Evolutionary conservation across 2,797 vertebrate genomes (phyloP).

Genomic region (Alfaro cultratus): DNA sequence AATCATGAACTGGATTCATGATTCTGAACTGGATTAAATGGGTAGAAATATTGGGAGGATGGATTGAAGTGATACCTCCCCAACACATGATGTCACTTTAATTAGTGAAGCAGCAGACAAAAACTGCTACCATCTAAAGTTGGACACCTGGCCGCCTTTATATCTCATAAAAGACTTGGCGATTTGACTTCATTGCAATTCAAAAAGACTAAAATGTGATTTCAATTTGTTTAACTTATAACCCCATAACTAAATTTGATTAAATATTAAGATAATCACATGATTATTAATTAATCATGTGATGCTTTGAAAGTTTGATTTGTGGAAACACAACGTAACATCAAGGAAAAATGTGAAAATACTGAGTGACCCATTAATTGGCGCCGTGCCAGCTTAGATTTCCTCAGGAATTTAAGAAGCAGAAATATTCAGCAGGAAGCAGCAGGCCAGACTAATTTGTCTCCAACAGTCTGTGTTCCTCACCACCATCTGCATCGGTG

Average conservation of each 20-base stretch:
- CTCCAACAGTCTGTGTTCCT: conserved; percentile 12
- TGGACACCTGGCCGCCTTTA: background rate
- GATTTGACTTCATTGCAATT: background rate
- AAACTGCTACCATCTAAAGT: background rate
- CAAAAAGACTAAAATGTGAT: background rate
- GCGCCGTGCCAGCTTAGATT: background rate
- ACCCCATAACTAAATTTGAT: background rate
- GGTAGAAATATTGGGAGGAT: background rate
- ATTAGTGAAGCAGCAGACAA: background rate
- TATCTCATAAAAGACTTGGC: background rate
- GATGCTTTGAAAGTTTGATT: background rate
- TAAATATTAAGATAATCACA: background rate
- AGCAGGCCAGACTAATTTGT: conserved; percentile 13
- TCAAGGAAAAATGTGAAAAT: background rate
- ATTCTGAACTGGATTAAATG: background rate
- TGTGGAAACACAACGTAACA: background rate
- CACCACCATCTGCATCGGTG: conserved; percentile 37
- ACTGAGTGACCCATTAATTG: conserved; percentile 31
- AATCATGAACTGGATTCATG: background rate
- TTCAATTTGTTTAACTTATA: background rate
- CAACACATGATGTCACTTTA: background rate
- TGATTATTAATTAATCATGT: background rate
- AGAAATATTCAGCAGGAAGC: conserved; percentile 38
- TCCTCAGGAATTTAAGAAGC: conserved; percentile 27
- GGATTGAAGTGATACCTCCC: background rate